phyloP scores from a whole-genome alignment of 2,113 vertebrate genomes.

The Galemys pyrenaicus region DNA sequence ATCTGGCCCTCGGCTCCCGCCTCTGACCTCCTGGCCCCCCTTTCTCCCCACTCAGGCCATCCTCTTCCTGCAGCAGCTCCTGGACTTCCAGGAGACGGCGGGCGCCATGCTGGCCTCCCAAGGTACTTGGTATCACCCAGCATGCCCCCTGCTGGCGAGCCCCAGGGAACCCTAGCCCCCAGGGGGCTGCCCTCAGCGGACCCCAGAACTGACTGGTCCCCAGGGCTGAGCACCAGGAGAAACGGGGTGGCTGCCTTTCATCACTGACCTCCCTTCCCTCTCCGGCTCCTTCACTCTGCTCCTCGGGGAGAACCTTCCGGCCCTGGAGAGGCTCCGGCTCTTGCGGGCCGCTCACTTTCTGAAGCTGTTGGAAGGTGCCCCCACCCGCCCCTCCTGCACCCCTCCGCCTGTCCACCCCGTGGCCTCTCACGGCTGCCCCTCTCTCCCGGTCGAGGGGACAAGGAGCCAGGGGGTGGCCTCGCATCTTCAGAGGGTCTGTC shows the following conservation, averaged over 20 bases:
- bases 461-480: neutral
- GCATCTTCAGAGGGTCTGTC: neutral
- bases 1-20: neutral
- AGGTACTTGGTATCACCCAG: slow-evolving; percentile 85
- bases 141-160: neutral
- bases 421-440: neutral
- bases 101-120: slow-evolving; percentile 98
- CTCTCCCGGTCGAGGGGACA: neutral
- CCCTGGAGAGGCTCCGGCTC: neutral
- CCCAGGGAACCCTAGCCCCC: no score
- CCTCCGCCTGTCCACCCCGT: neutral
- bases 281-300: neutral
- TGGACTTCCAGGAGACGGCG: slow-evolving; percentile 98
- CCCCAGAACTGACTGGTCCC: neutral
- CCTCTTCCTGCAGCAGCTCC: slow-evolving; percentile 96
- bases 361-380: neutral
- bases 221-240: neutral
- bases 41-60: slow-evolving; percentile 89
- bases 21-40: neutral
- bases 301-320: neutral
- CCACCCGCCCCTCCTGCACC: rapidly evolving
- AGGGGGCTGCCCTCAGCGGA: no score
- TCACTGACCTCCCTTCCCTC: rapidly evolving
- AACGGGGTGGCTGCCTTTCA: rapidly evolving
- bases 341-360: no score